Conservation (phyloP, 2,888 invertebrate species). For the Rhamphomyia laevipes region DNA sequence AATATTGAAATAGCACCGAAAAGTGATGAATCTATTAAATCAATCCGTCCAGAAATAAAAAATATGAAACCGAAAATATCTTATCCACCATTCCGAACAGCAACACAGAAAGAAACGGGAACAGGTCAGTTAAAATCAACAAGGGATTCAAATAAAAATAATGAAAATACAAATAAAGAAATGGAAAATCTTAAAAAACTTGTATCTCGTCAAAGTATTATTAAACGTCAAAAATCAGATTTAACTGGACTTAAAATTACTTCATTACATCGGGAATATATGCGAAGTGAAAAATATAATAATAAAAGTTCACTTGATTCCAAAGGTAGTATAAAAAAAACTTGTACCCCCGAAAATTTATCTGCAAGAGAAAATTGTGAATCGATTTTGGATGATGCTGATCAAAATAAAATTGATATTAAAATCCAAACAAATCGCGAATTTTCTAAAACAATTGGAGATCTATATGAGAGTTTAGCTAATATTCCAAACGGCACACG, state of each 20-base stretch:
- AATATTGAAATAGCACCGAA: constrained; percentile 14
- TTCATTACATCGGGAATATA: constrained; percentile 35
- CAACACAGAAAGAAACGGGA: not conserved
- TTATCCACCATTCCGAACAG: constrained; percentile 26
- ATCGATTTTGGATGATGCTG: constrained; percentile 13
- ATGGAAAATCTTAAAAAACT: not conserved
- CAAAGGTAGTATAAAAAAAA: not conserved
- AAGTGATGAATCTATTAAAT: constrained; percentile 13
- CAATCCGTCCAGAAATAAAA: constrained; percentile 28
- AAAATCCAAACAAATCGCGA: constrained; percentile 37
- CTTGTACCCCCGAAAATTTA: not conserved
- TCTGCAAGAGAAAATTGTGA: constrained; percentile 6
- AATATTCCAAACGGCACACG: constrained; percentile 19
- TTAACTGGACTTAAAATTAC: constrained; percentile 46
- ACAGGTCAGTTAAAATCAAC: constrained; percentile 1
- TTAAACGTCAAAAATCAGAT: constrained; percentile 47
- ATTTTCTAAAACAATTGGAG: constrained; percentile 36
- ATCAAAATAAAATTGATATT: constrained; percentile 33
- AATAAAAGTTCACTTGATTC: not conserved
- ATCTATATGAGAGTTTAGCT: constrained; percentile 31
- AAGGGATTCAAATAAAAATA: not conserved
- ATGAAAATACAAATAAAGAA: not conserved
- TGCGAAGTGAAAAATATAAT: constrained; percentile 34
- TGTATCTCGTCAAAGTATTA: constrained; percentile 22
- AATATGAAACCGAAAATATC: constrained; percentile 35